Evolutionary conservation across 2,113 vertebrate species (phyloP).

Genomic region (Apodemus speciosus): DNA sequence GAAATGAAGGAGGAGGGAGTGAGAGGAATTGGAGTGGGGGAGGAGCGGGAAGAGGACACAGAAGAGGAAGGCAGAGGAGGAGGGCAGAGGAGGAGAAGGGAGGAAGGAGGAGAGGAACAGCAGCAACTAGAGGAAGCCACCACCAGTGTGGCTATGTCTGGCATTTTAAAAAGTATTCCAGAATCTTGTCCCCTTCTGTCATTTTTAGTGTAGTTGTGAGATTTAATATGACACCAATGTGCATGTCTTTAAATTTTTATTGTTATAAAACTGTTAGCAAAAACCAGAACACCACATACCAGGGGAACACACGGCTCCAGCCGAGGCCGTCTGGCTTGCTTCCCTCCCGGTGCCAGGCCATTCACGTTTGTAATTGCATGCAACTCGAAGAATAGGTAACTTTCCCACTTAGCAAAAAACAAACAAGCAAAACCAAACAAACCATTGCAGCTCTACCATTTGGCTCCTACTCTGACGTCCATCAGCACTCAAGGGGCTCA

Average conservation of each 20-base stretch:
- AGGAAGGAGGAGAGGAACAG: not conserved
- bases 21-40: not conserved
- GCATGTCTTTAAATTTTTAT: not conserved
- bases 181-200: not conserved
- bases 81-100: not conserved
- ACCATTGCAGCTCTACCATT: not conserved
- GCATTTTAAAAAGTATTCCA: not conserved
- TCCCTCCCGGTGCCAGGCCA: not conserved
- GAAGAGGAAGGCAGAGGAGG: not conserved
- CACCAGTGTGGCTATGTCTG: not conserved
- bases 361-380: not conserved
- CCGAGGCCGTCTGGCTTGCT: not conserved
- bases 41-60: not conserved
- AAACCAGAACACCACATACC: not conserved
- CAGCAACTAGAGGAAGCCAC: not conserved
- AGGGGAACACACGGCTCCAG: not conserved
- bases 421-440: not conserved
- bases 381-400: not conserved
- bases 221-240: not conserved
- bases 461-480: not conserved
- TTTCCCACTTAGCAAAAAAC: not conserved
- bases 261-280: not conserved
- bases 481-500: not conserved
- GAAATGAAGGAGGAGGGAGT: too few species aligned
- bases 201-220: not conserved